Evolutionary conservation across 2,888 invertebrate species (phyloP).

Genomic region (Gryllus longicercus): DNA sequence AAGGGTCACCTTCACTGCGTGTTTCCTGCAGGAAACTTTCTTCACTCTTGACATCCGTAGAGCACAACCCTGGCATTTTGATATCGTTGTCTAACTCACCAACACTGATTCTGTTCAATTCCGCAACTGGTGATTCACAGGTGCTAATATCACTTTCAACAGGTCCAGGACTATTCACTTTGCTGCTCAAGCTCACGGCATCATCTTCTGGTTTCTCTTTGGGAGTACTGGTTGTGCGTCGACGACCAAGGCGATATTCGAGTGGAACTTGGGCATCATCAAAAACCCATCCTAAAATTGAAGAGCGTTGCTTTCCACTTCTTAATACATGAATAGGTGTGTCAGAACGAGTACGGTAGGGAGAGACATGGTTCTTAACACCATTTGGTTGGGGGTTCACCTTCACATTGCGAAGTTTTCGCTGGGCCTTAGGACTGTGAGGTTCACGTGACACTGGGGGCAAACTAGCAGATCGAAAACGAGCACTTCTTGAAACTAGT

Average conservation of each 20-base stretch:
- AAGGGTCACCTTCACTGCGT: background rate
- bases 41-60: background rate
- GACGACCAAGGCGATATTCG: background rate
- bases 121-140: background rate
- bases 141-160: conserved; percentile 17
- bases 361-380: conserved; percentile 20
- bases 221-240: background rate
- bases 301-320: conserved; percentile 31
- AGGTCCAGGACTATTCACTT: background rate
- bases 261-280: background rate
- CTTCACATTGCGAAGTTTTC: background rate
- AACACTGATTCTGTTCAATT: background rate
- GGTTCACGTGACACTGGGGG: background rate
- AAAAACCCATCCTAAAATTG: background rate
- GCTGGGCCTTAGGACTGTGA: background rate
- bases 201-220: conserved; percentile 21
- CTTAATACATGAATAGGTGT: conserved; percentile 30
- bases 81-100: conserved; percentile 8
- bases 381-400: conserved; percentile 25
- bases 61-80: conserved; percentile 11
- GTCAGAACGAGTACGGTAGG: conserved; percentile 30
- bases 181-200: background rate
- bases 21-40: background rate
- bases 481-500: background rate
- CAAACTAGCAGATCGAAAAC: background rate